These are phyloP conservation scores for Nixonia krombeini DNA, from an alignment of 1,140 invertebrate species.

Conservation along the genomic window DNA sequence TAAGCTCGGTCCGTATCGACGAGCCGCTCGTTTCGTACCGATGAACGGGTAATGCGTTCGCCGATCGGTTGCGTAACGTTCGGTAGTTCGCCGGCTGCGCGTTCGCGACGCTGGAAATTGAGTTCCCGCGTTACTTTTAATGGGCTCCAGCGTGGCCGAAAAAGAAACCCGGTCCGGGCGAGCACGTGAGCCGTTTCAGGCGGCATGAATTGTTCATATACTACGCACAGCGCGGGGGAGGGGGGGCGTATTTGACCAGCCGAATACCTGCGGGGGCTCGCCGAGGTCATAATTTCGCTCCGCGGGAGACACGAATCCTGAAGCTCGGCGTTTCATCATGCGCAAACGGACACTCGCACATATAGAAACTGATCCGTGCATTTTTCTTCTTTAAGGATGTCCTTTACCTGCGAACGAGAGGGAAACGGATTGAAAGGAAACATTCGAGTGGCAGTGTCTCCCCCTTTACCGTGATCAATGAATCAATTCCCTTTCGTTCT, in stretches of 20 bases:
- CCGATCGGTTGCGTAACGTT: too few species aligned
- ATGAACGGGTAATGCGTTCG: too few species aligned
- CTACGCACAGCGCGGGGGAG: constrained; percentile 31
- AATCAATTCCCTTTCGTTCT: too few species aligned
- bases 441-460: not conserved
- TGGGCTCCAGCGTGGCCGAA: constrained; percentile 38
- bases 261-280: constrained; percentile 49
- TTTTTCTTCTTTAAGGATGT: too few species aligned
- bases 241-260: constrained; percentile 40
- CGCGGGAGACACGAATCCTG: constrained; percentile 49
- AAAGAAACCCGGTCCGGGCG: constrained; percentile 38
- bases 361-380: too few species aligned
- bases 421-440: not conserved
- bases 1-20: too few species aligned
- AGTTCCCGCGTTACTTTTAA: constrained; percentile 47
- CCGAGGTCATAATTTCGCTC: constrained; percentile 43
- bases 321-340: constrained; percentile 42
- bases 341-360: constrained; percentile 17
- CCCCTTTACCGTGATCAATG: too few species aligned
- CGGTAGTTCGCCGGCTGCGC: too few species aligned
- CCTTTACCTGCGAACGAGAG: too few species aligned
- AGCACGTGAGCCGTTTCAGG: constrained; percentile 31
- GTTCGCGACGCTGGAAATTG: constrained; percentile 41
- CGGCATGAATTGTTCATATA: constrained; percentile 40
- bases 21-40: too few species aligned